A percentile compares a stretch with the other conserved stretches of the same genome.
Evolutionary conservation across 2,888 invertebrate species (phyloP).

Genomic region (Carterocephalus palaemon): DNA sequence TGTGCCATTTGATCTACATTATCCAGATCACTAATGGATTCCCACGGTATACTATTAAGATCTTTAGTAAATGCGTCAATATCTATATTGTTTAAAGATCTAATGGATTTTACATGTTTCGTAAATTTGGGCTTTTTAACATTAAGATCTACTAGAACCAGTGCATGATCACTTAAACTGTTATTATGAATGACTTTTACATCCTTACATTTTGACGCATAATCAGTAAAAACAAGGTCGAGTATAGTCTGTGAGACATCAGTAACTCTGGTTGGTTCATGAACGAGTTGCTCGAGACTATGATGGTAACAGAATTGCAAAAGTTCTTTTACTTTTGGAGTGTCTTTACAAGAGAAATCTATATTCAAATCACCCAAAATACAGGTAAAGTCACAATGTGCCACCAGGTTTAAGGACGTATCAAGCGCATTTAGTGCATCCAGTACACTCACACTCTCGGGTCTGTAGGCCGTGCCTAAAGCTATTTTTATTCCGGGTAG

Average conservation of each 20-base stretch:
- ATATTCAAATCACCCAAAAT: too few species aligned
- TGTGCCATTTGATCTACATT: conserved; percentile 11
- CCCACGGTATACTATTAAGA: background rate
- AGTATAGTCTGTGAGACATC: background rate
- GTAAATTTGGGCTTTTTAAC: conserved; percentile 11
- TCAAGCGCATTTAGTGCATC: background rate
- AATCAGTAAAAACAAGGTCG: background rate
- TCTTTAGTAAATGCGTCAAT: background rate
- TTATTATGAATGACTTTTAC: background rate
- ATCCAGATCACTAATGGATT: background rate
- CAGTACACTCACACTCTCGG: too few species aligned
- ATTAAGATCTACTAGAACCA: conserved; percentile 7
- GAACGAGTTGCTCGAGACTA: background rate
- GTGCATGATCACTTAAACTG: conserved; percentile 21
- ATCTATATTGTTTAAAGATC: background rate
- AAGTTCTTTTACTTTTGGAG: background rate
- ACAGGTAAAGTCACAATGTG: too few species aligned
- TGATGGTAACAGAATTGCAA: too few species aligned
- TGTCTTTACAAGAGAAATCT: background rate
- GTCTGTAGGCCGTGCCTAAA: background rate
- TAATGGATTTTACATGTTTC: background rate
- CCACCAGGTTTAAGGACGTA: too few species aligned
- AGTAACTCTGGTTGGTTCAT: background rate
- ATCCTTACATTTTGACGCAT: background rate
- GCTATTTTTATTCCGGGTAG: conserved; percentile 6